Conservation (phyloP, 2,888 invertebrate species). For the Lagria hirta region DNA sequence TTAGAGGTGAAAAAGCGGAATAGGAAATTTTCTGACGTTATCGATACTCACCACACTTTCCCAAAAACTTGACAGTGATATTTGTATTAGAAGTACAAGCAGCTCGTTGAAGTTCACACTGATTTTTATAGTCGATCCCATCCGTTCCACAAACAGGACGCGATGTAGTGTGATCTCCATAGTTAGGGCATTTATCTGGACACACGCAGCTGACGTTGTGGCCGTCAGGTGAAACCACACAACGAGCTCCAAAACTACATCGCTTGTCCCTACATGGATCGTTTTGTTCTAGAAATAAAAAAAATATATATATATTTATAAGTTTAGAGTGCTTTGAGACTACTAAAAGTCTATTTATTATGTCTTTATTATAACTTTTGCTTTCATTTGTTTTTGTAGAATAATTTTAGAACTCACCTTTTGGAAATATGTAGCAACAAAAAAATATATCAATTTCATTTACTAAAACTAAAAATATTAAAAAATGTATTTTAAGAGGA, state of each 20-base stretch:
- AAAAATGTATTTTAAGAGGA: conserved; percentile 22
- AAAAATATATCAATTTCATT: conserved; percentile 26
- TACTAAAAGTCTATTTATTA: too few species aligned
- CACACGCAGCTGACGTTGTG: conserved; percentile 75
- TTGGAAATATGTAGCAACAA: conserved; percentile 58
- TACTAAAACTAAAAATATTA: conserved; percentile 21
- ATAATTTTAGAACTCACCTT: conserved; percentile 46
- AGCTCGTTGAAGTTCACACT: conserved; percentile 79
- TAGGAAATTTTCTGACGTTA: conserved; percentile 3
- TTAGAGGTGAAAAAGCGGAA: conserved; percentile 13
- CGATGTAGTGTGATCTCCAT: conserved; percentile 80
- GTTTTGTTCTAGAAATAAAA: conserved; percentile 60
- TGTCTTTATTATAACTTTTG: not conserved
- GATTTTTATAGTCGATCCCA: conserved; percentile 80
- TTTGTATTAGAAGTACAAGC: conserved; percentile 75
- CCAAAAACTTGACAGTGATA: conserved; percentile 78
- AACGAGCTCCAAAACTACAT: conserved; percentile 71
- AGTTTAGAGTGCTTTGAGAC: too few species aligned
- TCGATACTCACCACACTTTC: conserved; percentile 78
- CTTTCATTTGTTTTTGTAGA: too few species aligned
- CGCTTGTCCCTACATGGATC: conserved; percentile 71
- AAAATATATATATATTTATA: conserved; percentile 19
- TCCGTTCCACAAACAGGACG: conserved; percentile 81
- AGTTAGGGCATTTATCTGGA: conserved; percentile 74
- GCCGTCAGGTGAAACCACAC: conserved; percentile 68